Percentiles rank a stretch among this genome's conserved stretches.
These are phyloP conservation scores for Gryllus bimaculatus DNA, from an alignment of 1,140 invertebrate species.

Conservation along the genomic window DNA sequence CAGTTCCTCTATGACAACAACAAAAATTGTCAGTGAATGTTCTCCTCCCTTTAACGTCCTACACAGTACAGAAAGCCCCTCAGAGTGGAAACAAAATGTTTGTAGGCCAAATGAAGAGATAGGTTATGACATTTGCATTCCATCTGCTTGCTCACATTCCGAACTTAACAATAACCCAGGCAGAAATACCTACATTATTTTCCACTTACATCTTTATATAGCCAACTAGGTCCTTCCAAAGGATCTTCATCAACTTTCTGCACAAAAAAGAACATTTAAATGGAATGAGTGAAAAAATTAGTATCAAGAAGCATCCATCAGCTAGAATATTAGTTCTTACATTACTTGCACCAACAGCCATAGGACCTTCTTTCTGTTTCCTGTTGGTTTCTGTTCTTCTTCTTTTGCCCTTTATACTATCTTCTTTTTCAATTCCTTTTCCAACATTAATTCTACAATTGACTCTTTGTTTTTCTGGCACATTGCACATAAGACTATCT, in stretches of 20 bases:
- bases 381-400: too few species aligned
- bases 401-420: too few species aligned
- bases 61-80: too few species aligned
- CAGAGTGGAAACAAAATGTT: neutral
- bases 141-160: too few species aligned
- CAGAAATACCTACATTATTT: neutral
- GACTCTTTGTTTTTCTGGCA: too few species aligned
- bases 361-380: too few species aligned
- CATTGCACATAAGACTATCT: too few species aligned
- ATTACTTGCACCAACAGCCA: too few species aligned
- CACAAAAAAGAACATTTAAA: neutral
- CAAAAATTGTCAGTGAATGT: neutral
- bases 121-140: neutral
- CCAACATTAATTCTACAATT: too few species aligned
- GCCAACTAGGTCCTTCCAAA: neutral
- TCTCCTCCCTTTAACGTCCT: neutral
- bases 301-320: neutral
- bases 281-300: neutral
- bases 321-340: too few species aligned
- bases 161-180: neutral
- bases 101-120: neutral
- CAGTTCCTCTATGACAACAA: too few species aligned
- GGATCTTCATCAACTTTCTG: neutral
- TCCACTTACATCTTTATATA: neutral
- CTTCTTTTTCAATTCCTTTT: too few species aligned